Percentiles rank a stretch among this genome's conserved stretches.
phyloP scores from a whole-genome alignment of 2,888 invertebrate genomes.

The Fabriciana adippe region DNA sequence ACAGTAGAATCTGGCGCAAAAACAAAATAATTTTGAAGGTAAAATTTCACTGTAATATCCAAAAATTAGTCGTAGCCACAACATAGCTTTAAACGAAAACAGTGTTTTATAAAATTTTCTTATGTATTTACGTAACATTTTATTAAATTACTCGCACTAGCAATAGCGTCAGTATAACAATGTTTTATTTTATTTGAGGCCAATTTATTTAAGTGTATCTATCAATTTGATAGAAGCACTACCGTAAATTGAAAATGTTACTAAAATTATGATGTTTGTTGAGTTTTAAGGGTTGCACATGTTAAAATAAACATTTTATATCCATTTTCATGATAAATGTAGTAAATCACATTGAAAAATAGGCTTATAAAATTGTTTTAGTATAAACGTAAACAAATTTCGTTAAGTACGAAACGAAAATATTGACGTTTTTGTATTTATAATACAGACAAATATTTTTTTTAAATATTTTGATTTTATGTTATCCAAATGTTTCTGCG shows the following conservation, averaged over 20 bases:
- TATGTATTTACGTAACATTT: constrained; percentile 14
- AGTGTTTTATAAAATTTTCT: constrained; percentile 5
- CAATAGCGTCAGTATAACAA: constrained; percentile 4
- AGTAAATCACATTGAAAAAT: too few species aligned
- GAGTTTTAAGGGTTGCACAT: constrained; percentile 13
- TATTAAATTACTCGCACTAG: background rate
- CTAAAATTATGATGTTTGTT: constrained; percentile 12
- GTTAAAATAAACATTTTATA: constrained; percentile 8
- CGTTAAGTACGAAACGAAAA: too few species aligned
- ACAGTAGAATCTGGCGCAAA: constrained; percentile 17
- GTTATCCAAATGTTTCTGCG: too few species aligned
- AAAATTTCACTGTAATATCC: constrained; percentile 22
- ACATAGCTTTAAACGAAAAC: constrained; percentile 21
- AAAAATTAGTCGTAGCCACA: constrained; percentile 25
- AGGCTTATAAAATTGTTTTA: too few species aligned
- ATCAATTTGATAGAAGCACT: constrained; percentile 17
- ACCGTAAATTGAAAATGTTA: constrained; percentile 20
- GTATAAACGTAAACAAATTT: too few species aligned
- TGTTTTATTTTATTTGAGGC: constrained; percentile 14
- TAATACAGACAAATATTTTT: too few species aligned
- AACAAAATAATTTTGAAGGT: constrained; percentile 15
- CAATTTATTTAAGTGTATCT: constrained; percentile 23
- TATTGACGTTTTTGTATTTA: too few species aligned
- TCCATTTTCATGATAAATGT: constrained; percentile 1
- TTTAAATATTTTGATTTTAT: too few species aligned